phyloP scores from a whole-genome alignment of 1,140 invertebrate species.

The Chironomus tepperi region DNA sequence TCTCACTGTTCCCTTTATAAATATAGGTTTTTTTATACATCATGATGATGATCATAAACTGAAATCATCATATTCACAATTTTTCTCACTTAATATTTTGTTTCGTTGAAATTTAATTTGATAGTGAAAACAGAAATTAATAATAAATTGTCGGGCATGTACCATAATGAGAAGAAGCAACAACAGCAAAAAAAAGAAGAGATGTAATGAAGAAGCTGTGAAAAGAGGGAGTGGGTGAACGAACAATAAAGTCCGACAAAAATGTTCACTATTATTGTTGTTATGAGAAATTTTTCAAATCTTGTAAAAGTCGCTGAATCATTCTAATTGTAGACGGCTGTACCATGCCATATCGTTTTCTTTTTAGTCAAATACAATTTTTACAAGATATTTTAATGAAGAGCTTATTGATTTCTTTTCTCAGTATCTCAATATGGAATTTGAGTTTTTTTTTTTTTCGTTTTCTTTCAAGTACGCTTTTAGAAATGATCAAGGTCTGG shows the following conservation, averaged over 20 bases:
- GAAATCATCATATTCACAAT: too few species aligned
- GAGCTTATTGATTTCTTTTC: too few species aligned
- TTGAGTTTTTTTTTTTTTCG: too few species aligned
- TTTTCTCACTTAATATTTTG: too few species aligned
- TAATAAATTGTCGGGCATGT: background rate
- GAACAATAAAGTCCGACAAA: background rate
- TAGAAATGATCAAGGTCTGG: too few species aligned
- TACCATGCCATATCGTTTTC: constrained; percentile 3
- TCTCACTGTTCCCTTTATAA: too few species aligned
- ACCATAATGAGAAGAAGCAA: background rate
- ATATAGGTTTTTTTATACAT: too few species aligned
- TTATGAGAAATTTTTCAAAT: background rate
- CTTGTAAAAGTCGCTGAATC: background rate
- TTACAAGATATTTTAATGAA: constrained; percentile 1
- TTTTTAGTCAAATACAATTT: background rate
- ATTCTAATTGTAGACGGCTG: background rate
- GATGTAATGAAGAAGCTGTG: background rate
- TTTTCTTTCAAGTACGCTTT: too few species aligned
- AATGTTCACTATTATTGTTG: background rate
- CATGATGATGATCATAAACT: too few species aligned
- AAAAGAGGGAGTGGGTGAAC: constrained; percentile 19
- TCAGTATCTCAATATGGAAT: too few species aligned
- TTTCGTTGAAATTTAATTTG: background rate
- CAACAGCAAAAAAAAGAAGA: background rate
- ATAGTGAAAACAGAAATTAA: constrained; percentile 14